Percentiles rank a stretch among this genome's conserved stretches.
These are phyloP conservation scores for Lobophora halterata DNA, from an alignment of 2,888 invertebrate species.

Conservation along the genomic window DNA sequence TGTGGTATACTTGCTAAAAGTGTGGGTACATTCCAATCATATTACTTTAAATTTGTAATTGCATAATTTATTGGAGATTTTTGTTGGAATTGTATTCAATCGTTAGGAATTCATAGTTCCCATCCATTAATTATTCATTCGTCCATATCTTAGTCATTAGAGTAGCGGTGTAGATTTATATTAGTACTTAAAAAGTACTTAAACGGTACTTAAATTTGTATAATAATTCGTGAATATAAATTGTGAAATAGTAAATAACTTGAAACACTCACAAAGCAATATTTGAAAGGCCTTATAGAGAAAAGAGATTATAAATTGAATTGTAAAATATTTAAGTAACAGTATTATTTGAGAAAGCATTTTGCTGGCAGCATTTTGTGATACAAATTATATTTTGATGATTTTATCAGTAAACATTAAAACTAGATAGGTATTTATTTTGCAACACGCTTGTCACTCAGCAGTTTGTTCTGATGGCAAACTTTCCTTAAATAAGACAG, in stretches of 20 bases:
- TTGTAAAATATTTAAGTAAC: constrained; percentile 41
- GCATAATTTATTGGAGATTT: constrained; percentile 35
- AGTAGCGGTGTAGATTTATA: constrained; percentile 48
- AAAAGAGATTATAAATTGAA: constrained; percentile 44
- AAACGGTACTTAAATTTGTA: constrained; percentile 35
- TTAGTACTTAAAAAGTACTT: constrained; percentile 72
- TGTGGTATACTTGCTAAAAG: constrained; percentile 52
- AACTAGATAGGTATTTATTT: no score
- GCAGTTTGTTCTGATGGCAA: no score
- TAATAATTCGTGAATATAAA: constrained; percentile 30
- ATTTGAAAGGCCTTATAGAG: constrained; percentile 61
- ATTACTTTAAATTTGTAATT: constrained; percentile 29
- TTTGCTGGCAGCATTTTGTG: constrained; percentile 52
- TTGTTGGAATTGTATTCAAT: constrained; percentile 46
- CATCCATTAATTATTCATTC: constrained; percentile 69
- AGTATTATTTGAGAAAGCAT: constrained; percentile 61
- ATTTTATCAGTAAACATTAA: constrained; percentile 12
- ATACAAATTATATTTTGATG: constrained; percentile 36
- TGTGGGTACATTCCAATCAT: constrained; percentile 48
- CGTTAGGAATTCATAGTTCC: constrained; percentile 42
- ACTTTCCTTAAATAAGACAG: no score
- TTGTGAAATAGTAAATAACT: constrained; percentile 29
- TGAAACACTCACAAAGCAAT: constrained; percentile 54
- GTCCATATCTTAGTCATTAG: constrained; percentile 79
- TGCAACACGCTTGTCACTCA: no score